These are phyloP conservation scores for Phataginus tricuspis DNA, from an alignment of 2,797 vertebrate species.

Conservation along the genomic window DNA sequence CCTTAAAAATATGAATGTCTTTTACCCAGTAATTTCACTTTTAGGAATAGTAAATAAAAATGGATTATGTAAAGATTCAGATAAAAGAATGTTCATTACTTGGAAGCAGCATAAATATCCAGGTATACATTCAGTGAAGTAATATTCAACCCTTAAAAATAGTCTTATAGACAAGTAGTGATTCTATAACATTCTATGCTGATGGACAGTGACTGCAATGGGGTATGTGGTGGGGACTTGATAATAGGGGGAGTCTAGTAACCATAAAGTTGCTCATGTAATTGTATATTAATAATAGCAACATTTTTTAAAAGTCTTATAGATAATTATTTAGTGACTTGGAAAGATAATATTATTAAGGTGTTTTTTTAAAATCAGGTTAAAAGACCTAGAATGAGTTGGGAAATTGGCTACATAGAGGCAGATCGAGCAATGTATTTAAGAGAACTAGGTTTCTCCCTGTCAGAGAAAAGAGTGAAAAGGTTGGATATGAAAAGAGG, in stretches of 20 bases:
- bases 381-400: neutral
- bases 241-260: no score
- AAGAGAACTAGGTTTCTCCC: neutral
- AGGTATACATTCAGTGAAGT: neutral
- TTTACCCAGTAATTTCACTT: neutral
- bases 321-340: conserved; percentile 6
- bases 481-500: neutral
- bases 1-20: neutral
- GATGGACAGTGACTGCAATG: no score
- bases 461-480: neutral
- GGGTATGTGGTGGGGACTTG: no score
- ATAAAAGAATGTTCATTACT: neutral
- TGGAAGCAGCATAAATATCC: neutral
- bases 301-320: neutral
- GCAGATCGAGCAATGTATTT: neutral
- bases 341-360: neutral
- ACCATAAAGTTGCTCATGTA: no score
- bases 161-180: neutral
- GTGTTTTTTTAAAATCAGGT: neutral
- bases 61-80: neutral
- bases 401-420: neutral
- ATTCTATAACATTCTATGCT: no score
- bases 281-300: no score
- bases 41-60: conserved; percentile 31
- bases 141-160: conserved; percentile 12